These are phyloP conservation scores for Labeo calbasu DNA, from an alignment of 2,797 vertebrate species.

Conservation along the genomic window DNA sequence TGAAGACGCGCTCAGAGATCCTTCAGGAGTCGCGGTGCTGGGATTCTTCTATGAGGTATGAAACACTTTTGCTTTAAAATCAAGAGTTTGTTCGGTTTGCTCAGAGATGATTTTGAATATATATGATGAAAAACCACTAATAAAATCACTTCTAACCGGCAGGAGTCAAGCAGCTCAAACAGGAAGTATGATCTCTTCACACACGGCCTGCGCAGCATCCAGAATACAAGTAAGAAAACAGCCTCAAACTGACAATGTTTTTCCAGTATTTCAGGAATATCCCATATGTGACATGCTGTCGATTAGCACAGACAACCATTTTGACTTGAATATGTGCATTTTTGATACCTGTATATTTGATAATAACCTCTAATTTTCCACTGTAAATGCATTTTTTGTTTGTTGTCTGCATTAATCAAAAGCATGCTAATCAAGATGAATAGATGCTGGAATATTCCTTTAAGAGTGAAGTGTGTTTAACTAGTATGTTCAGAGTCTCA, in stretches of 20 bases:
- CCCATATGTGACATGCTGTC: background rate
- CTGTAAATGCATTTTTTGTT: background rate
- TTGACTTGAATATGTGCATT: background rate
- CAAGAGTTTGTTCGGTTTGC: background rate
- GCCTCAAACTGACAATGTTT: background rate
- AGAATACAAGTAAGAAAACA: slow-evolving; percentile 39
- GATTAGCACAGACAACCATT: background rate
- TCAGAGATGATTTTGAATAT: background rate
- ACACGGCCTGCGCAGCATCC: slow-evolving; percentile 2
- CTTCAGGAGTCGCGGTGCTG: slow-evolving; percentile 82
- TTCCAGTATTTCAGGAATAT: background rate
- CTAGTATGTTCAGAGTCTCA: background rate
- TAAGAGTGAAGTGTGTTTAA: background rate
- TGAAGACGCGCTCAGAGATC: slow-evolving; percentile 65
- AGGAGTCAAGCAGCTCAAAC: slow-evolving; percentile 56
- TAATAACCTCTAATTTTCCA: no score
- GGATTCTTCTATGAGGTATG: slow-evolving; percentile 89
- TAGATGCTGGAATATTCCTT: background rate
- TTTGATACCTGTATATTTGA: background rate
- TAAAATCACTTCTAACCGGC: background rate
- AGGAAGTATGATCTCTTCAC: slow-evolving; percentile 50
- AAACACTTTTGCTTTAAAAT: background rate
- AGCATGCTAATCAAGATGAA: background rate
- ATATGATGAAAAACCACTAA: no score
- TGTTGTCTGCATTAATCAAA: background rate